phyloP scores from a whole-genome alignment of 92 coral and sea anemone species.

The Scolanthus callimorphus region DNA sequence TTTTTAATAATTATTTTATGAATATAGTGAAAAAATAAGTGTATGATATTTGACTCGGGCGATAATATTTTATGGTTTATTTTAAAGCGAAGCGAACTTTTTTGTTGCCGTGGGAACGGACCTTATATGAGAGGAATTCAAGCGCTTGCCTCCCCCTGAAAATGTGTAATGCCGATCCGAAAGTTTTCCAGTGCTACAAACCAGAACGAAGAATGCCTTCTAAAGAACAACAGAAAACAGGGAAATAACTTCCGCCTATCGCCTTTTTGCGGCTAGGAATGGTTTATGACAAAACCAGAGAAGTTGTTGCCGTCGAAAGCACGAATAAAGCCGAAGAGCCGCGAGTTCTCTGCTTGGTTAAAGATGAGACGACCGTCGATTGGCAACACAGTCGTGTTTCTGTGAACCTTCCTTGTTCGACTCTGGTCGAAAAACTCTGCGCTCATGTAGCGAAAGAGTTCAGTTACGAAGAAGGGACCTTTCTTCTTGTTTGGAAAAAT shows the following conservation, averaged over 20 bases:
- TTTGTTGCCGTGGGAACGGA: too few species aligned
- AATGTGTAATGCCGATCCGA: too few species aligned
- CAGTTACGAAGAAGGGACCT: constrained; percentile 62
- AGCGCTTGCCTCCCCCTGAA: too few species aligned
- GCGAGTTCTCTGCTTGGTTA: constrained; percentile 73
- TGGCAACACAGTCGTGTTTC: constrained; percentile 48
- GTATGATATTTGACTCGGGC: too few species aligned
- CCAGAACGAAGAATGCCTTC: too few species aligned
- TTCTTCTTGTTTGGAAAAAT: constrained; percentile 74
- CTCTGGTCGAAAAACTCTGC: constrained; percentile 50
- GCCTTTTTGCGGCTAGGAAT: constrained; percentile 53
- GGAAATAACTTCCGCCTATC: background rate
- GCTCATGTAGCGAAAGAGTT: constrained; percentile 67
- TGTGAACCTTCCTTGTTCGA: constrained; percentile 65
- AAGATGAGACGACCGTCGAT: constrained; percentile 78
- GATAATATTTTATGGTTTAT: too few species aligned
- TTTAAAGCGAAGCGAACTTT: too few species aligned
- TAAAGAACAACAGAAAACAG: background rate
- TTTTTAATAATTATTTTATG: too few species aligned
- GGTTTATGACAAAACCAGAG: constrained; percentile 59
- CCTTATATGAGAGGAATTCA: too few species aligned
- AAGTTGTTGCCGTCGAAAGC: constrained; percentile 63
- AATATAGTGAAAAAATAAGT: too few species aligned
- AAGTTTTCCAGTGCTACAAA: too few species aligned
- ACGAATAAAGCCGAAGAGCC: constrained; percentile 58